Evolutionary conservation across 1,140 invertebrate genomes (phyloP).

Genomic region (Pachypeltis micranthus): DNA sequence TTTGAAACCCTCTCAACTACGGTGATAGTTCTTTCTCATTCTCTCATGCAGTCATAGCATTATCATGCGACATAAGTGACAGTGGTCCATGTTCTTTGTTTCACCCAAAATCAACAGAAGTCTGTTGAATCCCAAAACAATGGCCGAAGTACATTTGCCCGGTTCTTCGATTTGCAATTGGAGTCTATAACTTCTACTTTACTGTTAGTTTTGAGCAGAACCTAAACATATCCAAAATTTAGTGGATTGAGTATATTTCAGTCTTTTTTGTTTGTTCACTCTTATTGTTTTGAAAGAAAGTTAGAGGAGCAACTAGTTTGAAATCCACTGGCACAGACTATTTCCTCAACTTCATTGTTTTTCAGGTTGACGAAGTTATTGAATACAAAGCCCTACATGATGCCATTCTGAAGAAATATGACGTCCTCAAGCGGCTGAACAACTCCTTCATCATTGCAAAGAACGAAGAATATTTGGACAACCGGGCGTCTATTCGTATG

Average conservation of each 20-base stretch:
- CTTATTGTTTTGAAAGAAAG: not conserved
- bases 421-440: constrained; percentile 50
- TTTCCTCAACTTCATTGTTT: not conserved
- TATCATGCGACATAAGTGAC: no score
- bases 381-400: not conserved
- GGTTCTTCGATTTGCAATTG: no score
- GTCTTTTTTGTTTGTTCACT: not conserved
- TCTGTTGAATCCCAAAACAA: no score
- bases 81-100: no score
- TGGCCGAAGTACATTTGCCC: no score
- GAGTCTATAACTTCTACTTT: no score
- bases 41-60: no score
- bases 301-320: not conserved
- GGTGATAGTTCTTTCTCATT: no score
- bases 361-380: not conserved
- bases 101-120: no score
- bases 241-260: not conserved
- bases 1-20: no score
- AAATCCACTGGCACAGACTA: not conserved
- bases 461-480: constrained; percentile 58
- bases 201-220: not conserved
- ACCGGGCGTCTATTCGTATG: constrained; percentile 7
- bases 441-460: constrained; percentile 60
- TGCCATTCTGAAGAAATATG: not conserved
- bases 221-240: not conserved